phyloP scores from a whole-genome alignment of 92 coral and sea anemone genomes.

The Porites divaricata region DNA sequence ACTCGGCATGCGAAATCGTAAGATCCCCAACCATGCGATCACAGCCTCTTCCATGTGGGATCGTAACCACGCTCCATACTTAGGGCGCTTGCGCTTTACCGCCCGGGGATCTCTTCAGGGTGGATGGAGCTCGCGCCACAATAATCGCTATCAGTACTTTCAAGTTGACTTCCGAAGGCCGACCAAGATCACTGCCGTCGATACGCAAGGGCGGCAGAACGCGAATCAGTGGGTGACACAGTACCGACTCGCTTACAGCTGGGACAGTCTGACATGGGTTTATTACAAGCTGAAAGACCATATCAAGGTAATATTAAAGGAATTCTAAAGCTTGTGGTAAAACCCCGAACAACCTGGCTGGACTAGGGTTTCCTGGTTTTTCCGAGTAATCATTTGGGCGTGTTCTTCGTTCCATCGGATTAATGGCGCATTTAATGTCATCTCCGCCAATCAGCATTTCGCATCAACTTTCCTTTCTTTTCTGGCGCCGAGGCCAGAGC shows the following conservation, averaged over 20 bases:
- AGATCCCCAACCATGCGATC: constrained; percentile 47
- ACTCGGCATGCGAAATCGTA: constrained; percentile 60
- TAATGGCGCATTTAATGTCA: no score
- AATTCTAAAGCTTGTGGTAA: no score
- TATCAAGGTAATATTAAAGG: constrained; percentile 42
- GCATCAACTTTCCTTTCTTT: no score
- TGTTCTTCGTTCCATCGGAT: no score
- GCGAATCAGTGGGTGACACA: constrained; percentile 73
- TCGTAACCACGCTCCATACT: constrained; percentile 32
- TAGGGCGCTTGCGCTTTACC: constrained; percentile 52
- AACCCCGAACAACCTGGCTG: no score
- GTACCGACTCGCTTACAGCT: constrained; percentile 67
- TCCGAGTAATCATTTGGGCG: no score
- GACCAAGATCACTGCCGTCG: constrained; percentile 65
- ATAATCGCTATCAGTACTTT: constrained; percentile 64
- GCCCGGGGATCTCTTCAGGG: constrained; percentile 38
- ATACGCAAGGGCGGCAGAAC: constrained; percentile 74
- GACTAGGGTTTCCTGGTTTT: no score
- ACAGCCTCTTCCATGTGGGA: constrained; percentile 57
- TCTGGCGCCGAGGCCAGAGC: no score
- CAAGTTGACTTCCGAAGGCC: constrained; percentile 65
- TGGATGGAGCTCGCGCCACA: constrained; percentile 66
- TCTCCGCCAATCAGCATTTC: no score
- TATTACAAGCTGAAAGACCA: constrained; percentile 44
- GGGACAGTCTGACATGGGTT: constrained; percentile 58